These are phyloP conservation scores for Helarctos malayanus DNA, from an alignment of 2,797 vertebrate species.

Conservation along the genomic window DNA sequence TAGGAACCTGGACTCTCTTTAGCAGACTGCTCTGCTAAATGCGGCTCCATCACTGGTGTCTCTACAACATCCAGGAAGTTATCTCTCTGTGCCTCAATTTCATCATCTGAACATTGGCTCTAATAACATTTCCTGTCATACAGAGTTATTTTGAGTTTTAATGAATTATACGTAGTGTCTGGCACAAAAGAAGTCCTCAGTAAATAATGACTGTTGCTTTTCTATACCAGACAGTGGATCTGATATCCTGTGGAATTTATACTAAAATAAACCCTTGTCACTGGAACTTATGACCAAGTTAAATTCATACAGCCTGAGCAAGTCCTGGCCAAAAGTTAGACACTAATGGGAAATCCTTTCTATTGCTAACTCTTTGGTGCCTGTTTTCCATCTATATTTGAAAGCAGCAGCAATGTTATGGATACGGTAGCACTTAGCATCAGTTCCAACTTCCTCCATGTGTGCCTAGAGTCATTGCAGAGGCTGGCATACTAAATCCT, in stretches of 20 bases:
- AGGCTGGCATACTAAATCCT: not conserved
- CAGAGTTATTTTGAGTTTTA: not conserved
- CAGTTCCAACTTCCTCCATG: not conserved
- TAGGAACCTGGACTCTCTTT: not conserved
- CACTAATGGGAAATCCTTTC: not conserved
- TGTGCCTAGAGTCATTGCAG: not conserved
- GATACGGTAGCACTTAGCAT: not conserved
- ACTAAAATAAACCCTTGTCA: not conserved
- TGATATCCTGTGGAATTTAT: slow-evolving; percentile 4
- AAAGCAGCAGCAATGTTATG: not conserved
- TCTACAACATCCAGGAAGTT: not conserved
- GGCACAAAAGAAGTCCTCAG: not conserved
- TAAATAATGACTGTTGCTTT: slow-evolving; percentile 26
- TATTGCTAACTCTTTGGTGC: not conserved
- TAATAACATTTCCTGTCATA: not conserved
- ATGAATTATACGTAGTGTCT: not conserved
- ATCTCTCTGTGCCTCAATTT: not conserved
- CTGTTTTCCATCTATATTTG: not conserved
- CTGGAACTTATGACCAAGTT: not conserved
- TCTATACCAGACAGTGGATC: not conserved
- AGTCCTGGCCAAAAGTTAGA: not conserved
- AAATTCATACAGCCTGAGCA: not conserved
- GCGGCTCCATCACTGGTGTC: not conserved
- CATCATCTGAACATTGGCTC: not conserved
- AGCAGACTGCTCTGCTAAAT: not conserved